Percentiles rank a stretch among this genome's conserved stretches.
Evolutionary conservation across 2,797 vertebrate genomes (phyloP).

Genomic region (Lerista edwardsae): DNA sequence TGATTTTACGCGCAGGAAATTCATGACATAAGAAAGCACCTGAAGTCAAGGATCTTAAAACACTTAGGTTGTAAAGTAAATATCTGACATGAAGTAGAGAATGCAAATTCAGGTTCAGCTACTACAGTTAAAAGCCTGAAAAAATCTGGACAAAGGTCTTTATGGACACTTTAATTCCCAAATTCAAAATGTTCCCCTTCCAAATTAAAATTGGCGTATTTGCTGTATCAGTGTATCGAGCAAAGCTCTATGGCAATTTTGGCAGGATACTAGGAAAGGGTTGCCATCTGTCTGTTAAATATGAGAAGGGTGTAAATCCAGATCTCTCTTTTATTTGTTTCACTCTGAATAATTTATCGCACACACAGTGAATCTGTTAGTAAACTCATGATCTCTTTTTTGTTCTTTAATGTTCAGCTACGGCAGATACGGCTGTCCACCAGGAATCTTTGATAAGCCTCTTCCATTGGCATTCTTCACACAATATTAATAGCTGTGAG

Average conservation of each 20-base stretch:
- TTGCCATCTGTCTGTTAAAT: slow-evolving; percentile 19
- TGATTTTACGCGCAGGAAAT: background rate
- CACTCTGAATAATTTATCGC: no score
- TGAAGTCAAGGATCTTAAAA: background rate
- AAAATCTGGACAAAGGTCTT: background rate
- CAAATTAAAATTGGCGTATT: background rate
- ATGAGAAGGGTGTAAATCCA: slow-evolving; percentile 9
- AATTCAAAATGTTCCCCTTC: background rate
- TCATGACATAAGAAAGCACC: background rate
- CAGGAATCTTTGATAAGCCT: background rate
- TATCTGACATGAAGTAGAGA: background rate
- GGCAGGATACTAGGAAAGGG: background rate
- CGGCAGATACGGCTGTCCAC: background rate
- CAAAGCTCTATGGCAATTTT: slow-evolving; percentile 6
- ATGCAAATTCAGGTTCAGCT: background rate
- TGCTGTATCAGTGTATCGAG: slow-evolving; percentile 27
- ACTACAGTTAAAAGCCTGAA: background rate
- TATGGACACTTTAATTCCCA: background rate
- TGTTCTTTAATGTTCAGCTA: background rate
- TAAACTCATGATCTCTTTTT: no score
- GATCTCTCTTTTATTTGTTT: background rate
- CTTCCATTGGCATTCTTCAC: background rate
- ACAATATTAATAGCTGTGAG: background rate
- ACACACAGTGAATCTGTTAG: no score
- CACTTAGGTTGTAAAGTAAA: background rate